Evolutionary conservation across 2,113 vertebrate genomes (phyloP), one percentile per base, ranked within the genome.

Genomic region (Cathartes aura): DNA sequence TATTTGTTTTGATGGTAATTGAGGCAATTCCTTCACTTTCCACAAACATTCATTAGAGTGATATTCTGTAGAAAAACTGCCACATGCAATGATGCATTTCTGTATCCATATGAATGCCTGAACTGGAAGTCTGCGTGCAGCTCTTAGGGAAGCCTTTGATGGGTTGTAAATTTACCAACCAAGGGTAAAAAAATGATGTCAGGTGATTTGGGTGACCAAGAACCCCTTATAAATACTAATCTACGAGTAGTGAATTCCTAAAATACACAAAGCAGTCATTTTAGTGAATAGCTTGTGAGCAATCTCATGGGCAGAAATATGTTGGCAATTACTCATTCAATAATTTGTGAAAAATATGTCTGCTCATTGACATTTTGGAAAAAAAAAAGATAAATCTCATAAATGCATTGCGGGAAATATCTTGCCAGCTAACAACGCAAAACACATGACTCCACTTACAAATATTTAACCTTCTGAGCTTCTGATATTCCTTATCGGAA

Each of bases 1-100:
- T 97, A 56, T 91, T 96, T 94, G 80, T 95, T 97, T 97, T 97
- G 91, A 91, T 97, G 91, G 89, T 94, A 96, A 95, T 95, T 95
- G 93, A 95, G 87, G 91, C 87, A 92, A 92, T 95, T 96, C 95
- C 89, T 92, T 95, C 87, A 85, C 95, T 95, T 96, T 85, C 78
- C 89, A 74, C 93, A 96, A 95, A 93, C 87, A 96, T 95, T 96
- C 87, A 94, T 97, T 94, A 95, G 78, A 73, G 59, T 90, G 94
- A 94, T 87, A 95, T 93, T 97, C 91, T 97, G 94, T 72, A 87
- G 96, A 67, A 84, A 91, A 92, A 82, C 67, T 75, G 92, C 93
- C 84, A 81, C 48, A 17, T 93, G 89, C 47, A 45, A 2, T 67
- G 82, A 92, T 93, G 87, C 89, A 75, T 95, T 94, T 95, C 82